Evolutionary conservation across 2,888 invertebrate species (phyloP).

Genomic region (Dichetophora obliterata): DNA sequence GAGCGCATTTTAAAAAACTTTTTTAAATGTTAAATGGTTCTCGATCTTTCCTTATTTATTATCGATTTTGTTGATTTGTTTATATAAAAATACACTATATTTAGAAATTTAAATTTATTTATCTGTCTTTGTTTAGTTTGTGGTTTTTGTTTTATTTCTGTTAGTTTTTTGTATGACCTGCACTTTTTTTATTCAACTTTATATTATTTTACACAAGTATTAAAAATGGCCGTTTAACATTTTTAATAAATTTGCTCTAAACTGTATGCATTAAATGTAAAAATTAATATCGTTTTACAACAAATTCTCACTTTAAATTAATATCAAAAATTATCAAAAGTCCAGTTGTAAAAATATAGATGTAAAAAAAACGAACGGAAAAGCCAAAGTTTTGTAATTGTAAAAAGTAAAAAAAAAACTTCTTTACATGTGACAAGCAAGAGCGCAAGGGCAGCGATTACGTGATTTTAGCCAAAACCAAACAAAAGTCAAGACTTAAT

Average conservation of each 20-base stretch:
- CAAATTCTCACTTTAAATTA: constrained; percentile 30
- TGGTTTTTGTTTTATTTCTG: constrained; percentile 12
- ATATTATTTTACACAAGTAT: constrained; percentile 29
- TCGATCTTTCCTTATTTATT: constrained; percentile 11
- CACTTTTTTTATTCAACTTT: constrained; percentile 10
- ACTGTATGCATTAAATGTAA: not conserved
- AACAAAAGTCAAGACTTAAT: constrained; percentile 6
- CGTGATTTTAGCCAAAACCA: not conserved
- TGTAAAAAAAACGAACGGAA: not conserved
- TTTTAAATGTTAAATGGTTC: constrained; percentile 21
- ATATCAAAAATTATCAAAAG: constrained; percentile 7
- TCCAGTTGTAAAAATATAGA: constrained; percentile 19
- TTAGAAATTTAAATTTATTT: constrained; percentile 30
- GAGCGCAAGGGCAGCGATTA: not conserved
- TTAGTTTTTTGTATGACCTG: constrained; percentile 8
- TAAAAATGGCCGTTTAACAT: constrained; percentile 8
- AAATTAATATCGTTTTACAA: not conserved
- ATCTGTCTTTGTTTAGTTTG: constrained; percentile 19
- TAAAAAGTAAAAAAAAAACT: no score
- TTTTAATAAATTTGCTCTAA: constrained; percentile 9
- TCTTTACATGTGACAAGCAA: no score
- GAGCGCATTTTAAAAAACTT: not conserved
- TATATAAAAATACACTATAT: constrained; percentile 39
- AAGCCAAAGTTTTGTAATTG: no score
- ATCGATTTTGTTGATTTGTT: constrained; percentile 17